Evolutionary conservation across 2,113 vertebrate species (phyloP).

Genomic region (Periophthalmodon schlosseri): DNA sequence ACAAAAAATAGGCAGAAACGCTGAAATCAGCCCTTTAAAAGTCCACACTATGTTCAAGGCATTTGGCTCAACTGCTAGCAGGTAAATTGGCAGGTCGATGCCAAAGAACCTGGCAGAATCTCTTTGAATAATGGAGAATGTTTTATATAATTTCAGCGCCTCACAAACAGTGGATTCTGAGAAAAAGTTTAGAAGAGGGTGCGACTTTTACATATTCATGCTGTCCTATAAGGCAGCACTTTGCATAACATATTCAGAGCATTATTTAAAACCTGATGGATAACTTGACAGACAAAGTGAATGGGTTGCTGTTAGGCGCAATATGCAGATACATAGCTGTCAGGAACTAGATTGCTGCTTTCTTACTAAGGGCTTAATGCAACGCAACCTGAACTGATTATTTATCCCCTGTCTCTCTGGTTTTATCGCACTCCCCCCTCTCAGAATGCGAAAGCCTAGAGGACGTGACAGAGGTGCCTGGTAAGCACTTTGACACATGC

Average conservation of each 20-base stretch:
- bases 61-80: slow-evolving; percentile 11
- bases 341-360: slow-evolving; percentile 17
- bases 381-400: slow-evolving; percentile 38
- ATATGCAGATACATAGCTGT: slow-evolving; percentile 25
- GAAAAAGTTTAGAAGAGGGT: background rate
- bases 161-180: background rate
- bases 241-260: background rate
- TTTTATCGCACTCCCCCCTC: slow-evolving; percentile 1
- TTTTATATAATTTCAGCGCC: background rate
- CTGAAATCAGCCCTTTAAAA: slow-evolving; percentile 15
- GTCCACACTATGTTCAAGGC: slow-evolving; percentile 2
- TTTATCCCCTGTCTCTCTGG: slow-evolving; percentile 4
- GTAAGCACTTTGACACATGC: slow-evolving; percentile 16
- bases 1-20: slow-evolving; percentile 6
- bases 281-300: slow-evolving; percentile 6
- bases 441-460: slow-evolving; percentile 6
- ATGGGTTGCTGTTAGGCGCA: slow-evolving; percentile 24
- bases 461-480: slow-evolving; percentile 19
- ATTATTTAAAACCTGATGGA: background rate
- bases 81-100: slow-evolving; percentile 3
- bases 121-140: background rate
- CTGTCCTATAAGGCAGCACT: background rate
- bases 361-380: slow-evolving; percentile 30
- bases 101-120: background rate
- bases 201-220: background rate